Conservation (phyloP, 2,113 vertebrate species). For the Cheirogaleus medius region DNA sequence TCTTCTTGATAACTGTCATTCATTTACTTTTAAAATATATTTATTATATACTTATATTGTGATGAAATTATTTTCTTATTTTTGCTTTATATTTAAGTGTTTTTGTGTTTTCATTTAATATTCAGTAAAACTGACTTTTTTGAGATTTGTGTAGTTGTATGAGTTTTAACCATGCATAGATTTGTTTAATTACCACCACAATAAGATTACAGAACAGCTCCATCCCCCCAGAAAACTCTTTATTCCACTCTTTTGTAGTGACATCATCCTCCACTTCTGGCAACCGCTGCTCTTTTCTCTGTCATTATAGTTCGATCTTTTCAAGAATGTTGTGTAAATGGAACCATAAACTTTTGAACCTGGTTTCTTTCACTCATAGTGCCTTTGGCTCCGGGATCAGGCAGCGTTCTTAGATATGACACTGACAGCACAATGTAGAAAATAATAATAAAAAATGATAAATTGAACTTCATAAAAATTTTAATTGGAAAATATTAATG, state of each 20-base stretch:
- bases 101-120: not conserved
- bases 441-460: not conserved
- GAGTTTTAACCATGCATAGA: not conserved
- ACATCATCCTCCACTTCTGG: too few species aligned
- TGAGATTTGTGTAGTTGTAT: not conserved
- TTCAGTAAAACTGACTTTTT: not conserved
- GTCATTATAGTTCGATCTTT: not conserved
- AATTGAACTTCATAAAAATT: not conserved
- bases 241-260: not conserved
- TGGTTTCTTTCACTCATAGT: not conserved
- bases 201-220: not conserved
- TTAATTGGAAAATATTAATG: conserved; percentile 66
- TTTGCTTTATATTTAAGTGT: not conserved
- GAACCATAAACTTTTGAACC: not conserved
- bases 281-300: not conserved
- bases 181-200: not conserved
- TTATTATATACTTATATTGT: not conserved
- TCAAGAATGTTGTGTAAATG: not conserved
- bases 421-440: not conserved
- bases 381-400: not conserved
- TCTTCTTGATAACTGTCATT: not conserved
- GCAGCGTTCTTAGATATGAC: not conserved
- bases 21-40: not conserved
- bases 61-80: not conserved
- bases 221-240: not conserved